phyloP scores from a whole-genome alignment of 2,113 vertebrate species.

The Chitala chitala region DNA sequence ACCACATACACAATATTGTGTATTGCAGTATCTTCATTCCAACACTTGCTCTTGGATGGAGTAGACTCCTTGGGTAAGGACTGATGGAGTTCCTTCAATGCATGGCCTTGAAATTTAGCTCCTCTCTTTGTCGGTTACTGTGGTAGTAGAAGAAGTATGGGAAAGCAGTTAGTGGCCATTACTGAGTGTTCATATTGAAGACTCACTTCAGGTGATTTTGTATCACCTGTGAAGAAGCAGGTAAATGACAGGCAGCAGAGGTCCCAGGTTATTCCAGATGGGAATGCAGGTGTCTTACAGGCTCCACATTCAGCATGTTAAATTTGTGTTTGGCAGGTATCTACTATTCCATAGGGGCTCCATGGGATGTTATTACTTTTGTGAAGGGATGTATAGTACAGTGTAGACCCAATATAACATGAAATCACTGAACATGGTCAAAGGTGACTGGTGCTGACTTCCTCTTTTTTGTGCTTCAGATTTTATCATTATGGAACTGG shows the following conservation, averaged over 20 bases:
- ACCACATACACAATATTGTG: slow-evolving; percentile 42
- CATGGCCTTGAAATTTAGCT: neutral
- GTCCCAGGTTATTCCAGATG: neutral
- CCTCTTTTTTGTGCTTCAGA: no score
- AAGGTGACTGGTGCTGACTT: no score
- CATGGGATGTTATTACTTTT: neutral
- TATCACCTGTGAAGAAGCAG: neutral
- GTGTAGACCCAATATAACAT: no score
- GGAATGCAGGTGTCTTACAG: neutral
- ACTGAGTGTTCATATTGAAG: neutral
- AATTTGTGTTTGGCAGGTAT: neutral
- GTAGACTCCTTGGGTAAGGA: slow-evolving; percentile 62
- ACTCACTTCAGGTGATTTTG: neutral
- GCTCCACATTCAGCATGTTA: neutral
- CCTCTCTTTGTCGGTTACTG: neutral
- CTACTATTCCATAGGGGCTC: neutral
- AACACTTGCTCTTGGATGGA: slow-evolving; percentile 58
- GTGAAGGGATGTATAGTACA: no score
- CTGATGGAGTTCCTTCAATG: slow-evolving; percentile 9
- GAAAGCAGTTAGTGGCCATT: neutral
- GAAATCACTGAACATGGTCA: no score
- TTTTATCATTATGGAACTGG: no score
- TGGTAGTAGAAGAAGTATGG: neutral
- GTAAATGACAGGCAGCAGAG: neutral
- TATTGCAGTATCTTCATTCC: slow-evolving; percentile 55